Conservation (phyloP, 1,140 invertebrate species). For the Mizuhopecten yessoensis region DNA sequence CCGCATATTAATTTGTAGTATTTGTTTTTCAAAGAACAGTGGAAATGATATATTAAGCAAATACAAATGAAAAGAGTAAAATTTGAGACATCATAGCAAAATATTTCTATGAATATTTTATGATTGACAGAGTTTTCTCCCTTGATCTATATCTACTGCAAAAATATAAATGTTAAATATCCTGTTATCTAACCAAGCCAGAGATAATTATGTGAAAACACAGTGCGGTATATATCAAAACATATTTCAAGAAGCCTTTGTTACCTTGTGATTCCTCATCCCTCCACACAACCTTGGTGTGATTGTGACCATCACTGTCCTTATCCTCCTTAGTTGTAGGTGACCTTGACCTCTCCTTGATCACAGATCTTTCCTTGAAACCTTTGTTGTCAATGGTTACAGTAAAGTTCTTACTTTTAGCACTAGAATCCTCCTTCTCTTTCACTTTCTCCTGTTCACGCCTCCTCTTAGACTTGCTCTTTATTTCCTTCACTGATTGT, state of each 20-base stretch:
- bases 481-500: neutral
- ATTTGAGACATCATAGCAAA: too few relatives aligned
- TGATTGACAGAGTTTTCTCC: neutral
- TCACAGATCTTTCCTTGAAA: neutral
- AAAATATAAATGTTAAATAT: too few relatives aligned
- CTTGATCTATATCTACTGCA: neutral
- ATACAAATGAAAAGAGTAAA: too few relatives aligned
- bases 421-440: neutral
- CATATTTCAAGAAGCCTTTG: neutral
- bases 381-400: conserved; percentile 14
- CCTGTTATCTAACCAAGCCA: too few relatives aligned
- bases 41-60: neutral
- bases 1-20: too few relatives aligned
- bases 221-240: too few relatives aligned
- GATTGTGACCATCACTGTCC: neutral
- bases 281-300: neutral
- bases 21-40: neutral
- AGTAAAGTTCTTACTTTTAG: conserved; percentile 22
- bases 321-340: too few relatives aligned
- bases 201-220: too few relatives aligned
- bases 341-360: conserved; percentile 13
- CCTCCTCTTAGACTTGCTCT: neutral
- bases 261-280: conserved; percentile 13
- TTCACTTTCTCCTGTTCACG: neutral
- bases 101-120: too few relatives aligned